Evolutionary conservation across 1,140 invertebrate species (phyloP), one percentile per base, ranked within the genome.

Genomic region (Listronotus bonariensis): DNA sequence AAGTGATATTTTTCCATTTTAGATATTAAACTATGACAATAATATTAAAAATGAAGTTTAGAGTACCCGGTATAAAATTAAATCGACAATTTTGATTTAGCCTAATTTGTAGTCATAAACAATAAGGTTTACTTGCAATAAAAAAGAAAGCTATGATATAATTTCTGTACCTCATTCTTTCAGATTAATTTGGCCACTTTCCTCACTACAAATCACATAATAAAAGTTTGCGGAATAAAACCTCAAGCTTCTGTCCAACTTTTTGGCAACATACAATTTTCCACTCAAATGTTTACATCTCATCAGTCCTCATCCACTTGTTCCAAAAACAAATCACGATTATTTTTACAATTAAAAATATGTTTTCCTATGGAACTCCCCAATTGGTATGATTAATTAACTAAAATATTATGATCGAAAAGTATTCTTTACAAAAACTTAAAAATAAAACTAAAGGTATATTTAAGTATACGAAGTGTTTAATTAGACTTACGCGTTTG

Each of bases 401-500:
- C 34, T 51, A 42, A 40, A 43, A 43, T 12, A 40, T 42, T 42
- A 43, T 26, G 31, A 48, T 26, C 6, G 46, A 9, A 31, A 41
- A 51, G 45, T 49, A 41, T 32, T 20, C 45, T 34, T n/a, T 51
- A 51, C 15, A 26, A 52, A 60, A 60, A 40, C 46, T 60, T 51
- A 49, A 58, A 26, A 60, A 60, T 60, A 60, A 60, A 60, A 46
- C 41, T 52, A 60, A 40, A 60, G 46, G 58, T 60, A 20, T 60
- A 49, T 60, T 46, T 51, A 34, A 45, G 45, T 34, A 34, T 26
- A 38, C 11, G 17, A 20, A 36, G 32, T 59, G 56, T 48, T 52
- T 49, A 60, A 49, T 60, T 49, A 48, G 36, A 11, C 15, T 60
- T 49, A 34, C 32, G 5, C 8, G 34, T 49, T 40, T 60, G 26